Percentiles rank a stretch among this genome's conserved stretches.
Evolutionary conservation across 1,140 invertebrate genomes (phyloP).

Genomic region (Trichonephila clavipes): DNA sequence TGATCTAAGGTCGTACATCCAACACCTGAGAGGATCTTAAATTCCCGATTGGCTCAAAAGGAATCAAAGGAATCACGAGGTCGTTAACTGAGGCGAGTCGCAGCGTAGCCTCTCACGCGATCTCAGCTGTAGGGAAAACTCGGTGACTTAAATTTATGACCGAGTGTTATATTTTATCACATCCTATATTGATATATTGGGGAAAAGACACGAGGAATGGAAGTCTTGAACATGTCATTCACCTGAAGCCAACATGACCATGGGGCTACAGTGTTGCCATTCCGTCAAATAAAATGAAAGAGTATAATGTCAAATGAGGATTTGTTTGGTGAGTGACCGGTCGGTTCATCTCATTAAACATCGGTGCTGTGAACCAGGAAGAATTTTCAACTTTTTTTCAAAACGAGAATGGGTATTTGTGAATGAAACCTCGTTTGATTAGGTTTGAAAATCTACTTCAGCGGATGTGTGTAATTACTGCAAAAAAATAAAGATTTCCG

Average conservation of each 20-base stretch:
- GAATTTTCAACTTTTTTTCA: not conserved
- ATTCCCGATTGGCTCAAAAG: not conserved
- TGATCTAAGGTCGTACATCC: not conserved
- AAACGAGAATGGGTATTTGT: not conserved
- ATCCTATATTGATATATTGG: not conserved
- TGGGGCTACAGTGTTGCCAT: not conserved
- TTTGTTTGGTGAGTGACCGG: not conserved
- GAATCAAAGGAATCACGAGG: not conserved
- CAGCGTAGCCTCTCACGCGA: not conserved
- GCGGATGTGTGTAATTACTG: not conserved
- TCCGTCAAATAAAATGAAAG: not conserved
- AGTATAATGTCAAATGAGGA: not conserved
- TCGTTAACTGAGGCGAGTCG: not conserved
- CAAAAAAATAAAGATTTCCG: not conserved
- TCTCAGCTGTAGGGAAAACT: not conserved
- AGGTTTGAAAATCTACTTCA: not conserved
- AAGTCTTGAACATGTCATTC: not conserved
- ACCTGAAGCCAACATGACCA: not conserved
- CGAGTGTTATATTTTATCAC: not conserved
- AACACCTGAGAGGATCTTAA: not conserved
- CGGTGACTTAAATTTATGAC: conserved; percentile 3
- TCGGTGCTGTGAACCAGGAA: not conserved
- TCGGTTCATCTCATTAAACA: not conserved
- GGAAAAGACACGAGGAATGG: not conserved
- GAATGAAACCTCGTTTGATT: not conserved